These are phyloP conservation scores for Heliconius congener DNA, from an alignment of 1,140 invertebrate species.

Conservation along the genomic window DNA sequence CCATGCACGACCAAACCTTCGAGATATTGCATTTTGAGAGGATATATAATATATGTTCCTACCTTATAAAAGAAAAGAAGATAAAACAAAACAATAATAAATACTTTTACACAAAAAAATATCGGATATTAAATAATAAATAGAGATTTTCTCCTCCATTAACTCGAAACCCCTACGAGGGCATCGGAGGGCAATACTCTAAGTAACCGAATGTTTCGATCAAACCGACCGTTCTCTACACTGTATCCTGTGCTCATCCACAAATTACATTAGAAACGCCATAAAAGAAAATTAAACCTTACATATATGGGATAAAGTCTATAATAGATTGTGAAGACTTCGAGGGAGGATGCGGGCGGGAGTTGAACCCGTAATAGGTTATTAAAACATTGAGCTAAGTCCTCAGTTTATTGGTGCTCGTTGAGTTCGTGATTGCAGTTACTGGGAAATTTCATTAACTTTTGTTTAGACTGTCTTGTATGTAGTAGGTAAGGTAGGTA, in stretches of 20 bases:
- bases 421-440: conserved; percentile 14
- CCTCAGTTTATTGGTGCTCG: conserved; percentile 13
- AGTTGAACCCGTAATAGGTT: conserved; percentile 30
- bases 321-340: background rate
- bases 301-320: background rate
- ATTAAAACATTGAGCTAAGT: conserved; percentile 32
- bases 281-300: background rate
- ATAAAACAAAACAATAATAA: background rate
- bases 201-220: conserved; percentile 19
- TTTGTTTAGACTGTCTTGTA: conserved; percentile 1
- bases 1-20: no score
- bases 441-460: conserved; percentile 9
- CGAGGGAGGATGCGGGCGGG: conserved; percentile 28
- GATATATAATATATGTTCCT: background rate
- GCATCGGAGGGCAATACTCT: background rate
- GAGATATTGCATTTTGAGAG: no score
- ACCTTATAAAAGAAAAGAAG: background rate
- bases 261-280: conserved; percentile 19
- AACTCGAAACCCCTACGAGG: background rate
- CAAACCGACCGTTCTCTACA: conserved; percentile 14
- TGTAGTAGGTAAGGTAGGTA: background rate
- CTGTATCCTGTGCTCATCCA: conserved; percentile 27
- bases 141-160: conserved; percentile 8
- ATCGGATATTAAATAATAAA: conserved; percentile 10
- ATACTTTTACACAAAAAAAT: background rate